A percentile compares a stretch with the other conserved stretches of the same genome.
Evolutionary conservation across 2,888 invertebrate genomes (phyloP).

Genomic region (Lasioglossum leucozonium): DNA sequence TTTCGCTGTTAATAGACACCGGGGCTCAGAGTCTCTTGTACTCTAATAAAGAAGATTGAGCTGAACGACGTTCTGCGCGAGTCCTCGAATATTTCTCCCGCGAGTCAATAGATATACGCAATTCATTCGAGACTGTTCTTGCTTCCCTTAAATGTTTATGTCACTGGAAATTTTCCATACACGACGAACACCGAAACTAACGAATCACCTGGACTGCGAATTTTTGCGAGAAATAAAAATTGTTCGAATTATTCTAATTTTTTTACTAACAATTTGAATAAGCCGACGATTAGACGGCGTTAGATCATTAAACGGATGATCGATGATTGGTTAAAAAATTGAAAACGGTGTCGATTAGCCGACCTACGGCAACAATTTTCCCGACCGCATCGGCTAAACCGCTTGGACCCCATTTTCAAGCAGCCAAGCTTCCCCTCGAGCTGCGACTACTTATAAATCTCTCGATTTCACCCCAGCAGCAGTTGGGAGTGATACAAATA

Average conservation of each 20-base stretch:
- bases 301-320: too few relatives aligned
- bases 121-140: neutral
- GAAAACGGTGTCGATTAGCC: neutral
- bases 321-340: neutral
- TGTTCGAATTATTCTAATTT: neutral
- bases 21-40: neutral
- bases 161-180: neutral
- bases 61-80: neutral
- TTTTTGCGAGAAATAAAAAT: neutral
- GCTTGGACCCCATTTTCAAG: constrained; percentile 2
- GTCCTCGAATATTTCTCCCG: neutral
- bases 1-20: constrained; percentile 12
- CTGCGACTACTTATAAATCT: neutral
- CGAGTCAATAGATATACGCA: neutral
- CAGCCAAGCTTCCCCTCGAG: neutral
- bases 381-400: neutral
- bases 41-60: neutral
- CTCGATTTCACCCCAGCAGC: neutral
- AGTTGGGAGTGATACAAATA: constrained; percentile 10
- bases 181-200: neutral
- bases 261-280: neutral
- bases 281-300: neutral
- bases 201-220: neutral
- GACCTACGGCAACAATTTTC: constrained; percentile 8
- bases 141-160: neutral